Evolutionary conservation across 2,113 vertebrate genomes (phyloP).

Genomic region (Pangasianodon hypophthalmus): DNA sequence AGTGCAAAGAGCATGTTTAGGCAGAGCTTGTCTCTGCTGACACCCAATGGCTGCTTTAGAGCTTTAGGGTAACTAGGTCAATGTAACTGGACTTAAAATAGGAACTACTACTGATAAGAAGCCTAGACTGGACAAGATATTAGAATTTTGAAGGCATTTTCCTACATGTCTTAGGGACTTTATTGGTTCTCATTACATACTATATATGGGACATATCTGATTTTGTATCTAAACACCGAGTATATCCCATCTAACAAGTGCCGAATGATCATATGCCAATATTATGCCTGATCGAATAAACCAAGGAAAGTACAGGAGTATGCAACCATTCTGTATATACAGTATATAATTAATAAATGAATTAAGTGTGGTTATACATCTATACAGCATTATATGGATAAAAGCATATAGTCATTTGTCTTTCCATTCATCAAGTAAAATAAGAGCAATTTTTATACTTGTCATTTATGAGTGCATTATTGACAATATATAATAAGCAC

Average conservation of each 20-base stretch:
- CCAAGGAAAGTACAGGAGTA: not conserved
- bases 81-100: not conserved
- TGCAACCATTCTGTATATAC: not conserved
- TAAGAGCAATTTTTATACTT: not conserved
- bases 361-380: not conserved
- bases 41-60: conserved; percentile 36
- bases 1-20: conserved; percentile 36
- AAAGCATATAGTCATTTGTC: not conserved
- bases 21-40: conserved; percentile 35
- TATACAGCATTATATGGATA: not conserved
- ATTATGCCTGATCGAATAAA: not conserved
- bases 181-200: not conserved
- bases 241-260: not conserved
- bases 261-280: not conserved
- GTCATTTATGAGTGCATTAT: not conserved
- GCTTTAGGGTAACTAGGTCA: not conserved
- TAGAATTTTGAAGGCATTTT: not conserved
- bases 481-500: not conserved
- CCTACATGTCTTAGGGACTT: not conserved
- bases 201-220: not conserved
- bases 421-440: not conserved
- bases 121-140: not conserved
- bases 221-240: not conserved
- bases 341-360: not conserved
- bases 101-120: not conserved